phyloP scores from a whole-genome alignment of 2,113 vertebrate genomes.

The Psilopsiagon aymara region DNA sequence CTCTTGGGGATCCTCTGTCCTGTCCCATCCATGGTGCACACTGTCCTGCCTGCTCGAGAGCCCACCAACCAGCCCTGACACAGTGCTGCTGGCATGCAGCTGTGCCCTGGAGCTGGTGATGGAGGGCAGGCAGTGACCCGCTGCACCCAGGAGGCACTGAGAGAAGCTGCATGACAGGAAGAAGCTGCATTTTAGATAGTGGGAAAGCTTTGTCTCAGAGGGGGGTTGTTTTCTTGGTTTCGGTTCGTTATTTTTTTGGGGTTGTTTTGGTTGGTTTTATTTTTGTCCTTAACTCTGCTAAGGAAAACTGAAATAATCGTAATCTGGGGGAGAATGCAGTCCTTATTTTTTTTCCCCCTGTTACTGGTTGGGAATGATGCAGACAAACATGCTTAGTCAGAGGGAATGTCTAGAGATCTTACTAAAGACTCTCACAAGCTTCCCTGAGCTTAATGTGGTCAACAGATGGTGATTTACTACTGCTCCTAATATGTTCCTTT shows the following conservation, averaged over 20 bases:
- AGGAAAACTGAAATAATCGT: not conserved
- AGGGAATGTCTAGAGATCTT: not conserved
- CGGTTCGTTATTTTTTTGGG: not conserved
- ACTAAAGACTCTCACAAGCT: not conserved
- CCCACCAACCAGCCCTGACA: no score
- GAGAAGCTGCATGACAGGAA: not conserved
- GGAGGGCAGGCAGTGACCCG: not conserved
- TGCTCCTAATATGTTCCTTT: not conserved
- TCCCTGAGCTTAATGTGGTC: not conserved
- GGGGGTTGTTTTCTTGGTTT: not conserved
- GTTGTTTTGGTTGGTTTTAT: not conserved
- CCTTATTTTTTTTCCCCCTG: not conserved
- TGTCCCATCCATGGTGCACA: fast-evolving
- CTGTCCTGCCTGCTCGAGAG: not conserved
- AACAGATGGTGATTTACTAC: conserved; percentile 3
- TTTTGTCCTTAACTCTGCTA: not conserved
- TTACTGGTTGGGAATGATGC: not conserved
- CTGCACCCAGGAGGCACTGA: not conserved
- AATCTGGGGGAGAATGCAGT: not conserved
- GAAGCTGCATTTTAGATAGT: not conserved
- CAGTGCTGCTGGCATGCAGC: not conserved
- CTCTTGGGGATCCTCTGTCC: not conserved
- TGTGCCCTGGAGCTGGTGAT: fast-evolving
- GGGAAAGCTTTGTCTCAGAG: not conserved
- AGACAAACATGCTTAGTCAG: not conserved